phyloP scores from a whole-genome alignment of 2,797 vertebrate species.

The Heteromormyrus szaboi region DNA sequence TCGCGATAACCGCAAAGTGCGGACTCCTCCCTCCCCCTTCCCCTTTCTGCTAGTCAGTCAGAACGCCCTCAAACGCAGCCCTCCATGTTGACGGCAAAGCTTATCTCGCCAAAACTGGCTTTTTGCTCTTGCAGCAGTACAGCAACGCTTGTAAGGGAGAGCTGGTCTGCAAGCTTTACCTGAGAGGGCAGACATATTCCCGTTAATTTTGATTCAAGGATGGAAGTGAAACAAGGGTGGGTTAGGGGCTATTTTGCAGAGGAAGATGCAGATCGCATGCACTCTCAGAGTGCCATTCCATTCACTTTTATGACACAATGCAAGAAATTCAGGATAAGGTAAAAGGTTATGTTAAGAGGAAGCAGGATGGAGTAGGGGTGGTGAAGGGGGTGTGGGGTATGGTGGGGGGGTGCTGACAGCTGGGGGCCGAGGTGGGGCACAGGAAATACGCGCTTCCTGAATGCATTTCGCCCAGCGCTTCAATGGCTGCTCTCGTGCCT shows the following conservation, averaged over 20 bases:
- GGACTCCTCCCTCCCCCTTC: neutral
- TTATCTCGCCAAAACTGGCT: neutral
- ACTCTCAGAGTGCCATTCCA: neutral
- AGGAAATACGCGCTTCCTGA: conserved; percentile 70
- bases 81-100: neutral
- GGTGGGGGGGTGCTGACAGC: conserved; percentile 35
- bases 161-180: neutral
- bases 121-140: neutral
- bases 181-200: neutral
- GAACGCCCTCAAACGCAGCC: neutral
- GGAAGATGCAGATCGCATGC: neutral
- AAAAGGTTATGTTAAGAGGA: neutral
- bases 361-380: neutral
- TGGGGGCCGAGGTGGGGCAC: conserved; percentile 53
- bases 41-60: neutral
- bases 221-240: neutral
- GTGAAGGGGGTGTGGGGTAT: neutral
- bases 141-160: neutral
- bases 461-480: conserved; percentile 45
- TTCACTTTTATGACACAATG: neutral
- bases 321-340: neutral
- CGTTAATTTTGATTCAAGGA: neutral
- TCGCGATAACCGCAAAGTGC: neutral
- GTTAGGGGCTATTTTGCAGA: neutral
- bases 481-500: conserved; percentile 52